These are phyloP conservation scores for Chalcosyrphus nemorum DNA, from an alignment of 2,888 invertebrate genomes.

Conservation along the genomic window DNA sequence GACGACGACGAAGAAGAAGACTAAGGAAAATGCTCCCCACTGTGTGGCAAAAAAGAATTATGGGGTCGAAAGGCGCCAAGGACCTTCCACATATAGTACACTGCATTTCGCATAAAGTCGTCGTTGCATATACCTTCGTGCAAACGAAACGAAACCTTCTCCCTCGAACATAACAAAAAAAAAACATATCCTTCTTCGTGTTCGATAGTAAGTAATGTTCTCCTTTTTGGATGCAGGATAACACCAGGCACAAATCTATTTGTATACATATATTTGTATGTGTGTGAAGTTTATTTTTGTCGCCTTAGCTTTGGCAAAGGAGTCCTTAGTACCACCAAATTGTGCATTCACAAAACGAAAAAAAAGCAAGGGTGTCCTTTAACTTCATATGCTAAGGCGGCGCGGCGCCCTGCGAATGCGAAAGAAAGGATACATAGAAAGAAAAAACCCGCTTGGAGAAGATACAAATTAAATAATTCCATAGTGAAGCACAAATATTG, in stretches of 20 bases:
- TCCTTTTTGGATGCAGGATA: conserved; percentile 24
- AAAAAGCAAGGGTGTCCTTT: conserved; percentile 39
- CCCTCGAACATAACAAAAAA: conserved; percentile 19
- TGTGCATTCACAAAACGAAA: conserved; percentile 38
- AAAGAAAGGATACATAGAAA: conserved; percentile 17
- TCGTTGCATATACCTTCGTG: conserved; percentile 42
- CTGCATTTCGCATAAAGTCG: conserved; percentile 28
- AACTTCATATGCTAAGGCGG: not conserved
- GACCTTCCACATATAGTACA: conserved; percentile 52
- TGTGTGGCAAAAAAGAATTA: conserved; percentile 49
- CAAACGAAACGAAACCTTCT: conserved; percentile 1
- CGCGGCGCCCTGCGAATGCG: conserved; percentile 11
- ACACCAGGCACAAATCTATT: not conserved
- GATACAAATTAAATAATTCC: conserved; percentile 72
- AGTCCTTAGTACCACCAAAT: conserved; percentile 38
- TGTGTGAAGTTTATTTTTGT: conserved; percentile 46
- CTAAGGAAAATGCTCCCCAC: not conserved
- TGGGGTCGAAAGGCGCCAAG: conserved; percentile 61
- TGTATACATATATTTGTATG: not conserved
- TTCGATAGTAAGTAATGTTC: conserved; percentile 68
- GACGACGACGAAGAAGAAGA: not conserved
- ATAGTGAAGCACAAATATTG: conserved; percentile 28
- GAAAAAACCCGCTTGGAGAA: conserved; percentile 39
- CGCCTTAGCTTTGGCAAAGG: conserved; percentile 36
- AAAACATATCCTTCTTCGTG: conserved; percentile 21